Conservation (phyloP, 2,888 invertebrate genomes). For the Operophtera brumata region DNA sequence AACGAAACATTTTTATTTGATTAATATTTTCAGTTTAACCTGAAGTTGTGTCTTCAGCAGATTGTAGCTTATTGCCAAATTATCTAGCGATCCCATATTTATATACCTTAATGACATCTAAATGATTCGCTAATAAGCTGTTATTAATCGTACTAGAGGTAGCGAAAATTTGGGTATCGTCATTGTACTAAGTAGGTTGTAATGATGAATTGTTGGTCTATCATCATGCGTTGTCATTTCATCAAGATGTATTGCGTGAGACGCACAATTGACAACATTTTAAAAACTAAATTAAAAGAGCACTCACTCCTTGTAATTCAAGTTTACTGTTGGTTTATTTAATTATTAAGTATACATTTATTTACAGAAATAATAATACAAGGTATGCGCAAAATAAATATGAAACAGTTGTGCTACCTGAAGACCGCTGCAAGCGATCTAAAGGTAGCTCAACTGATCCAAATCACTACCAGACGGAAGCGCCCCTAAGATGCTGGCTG, state of each 20-base stretch:
- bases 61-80: slow-evolving; percentile 24
- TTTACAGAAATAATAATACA: too few species aligned
- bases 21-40: background rate
- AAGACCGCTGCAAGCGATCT: too few species aligned
- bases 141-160: slow-evolving; percentile 18
- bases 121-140: slow-evolving; percentile 15
- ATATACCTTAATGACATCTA: slow-evolving; percentile 31
- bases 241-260: slow-evolving; percentile 17
- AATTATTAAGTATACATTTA: too few species aligned
- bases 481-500: too few species aligned
- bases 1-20: slow-evolving; percentile 46
- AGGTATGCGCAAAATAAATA: too few species aligned
- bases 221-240: slow-evolving; percentile 4
- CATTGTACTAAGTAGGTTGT: slow-evolving; percentile 23
- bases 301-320: too few species aligned
- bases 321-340: too few species aligned
- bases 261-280: too few species aligned
- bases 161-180: slow-evolving; percentile 16
- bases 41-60: slow-evolving; percentile 17
- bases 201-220: slow-evolving; percentile 6
- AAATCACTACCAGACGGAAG: too few species aligned
- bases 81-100: slow-evolving; percentile 31
- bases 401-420: too few species aligned
- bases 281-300: too few species aligned
- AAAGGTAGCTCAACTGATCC: too few species aligned